phyloP scores from a whole-genome alignment of 2,888 invertebrate genomes.

The Harmothoe impar region DNA sequence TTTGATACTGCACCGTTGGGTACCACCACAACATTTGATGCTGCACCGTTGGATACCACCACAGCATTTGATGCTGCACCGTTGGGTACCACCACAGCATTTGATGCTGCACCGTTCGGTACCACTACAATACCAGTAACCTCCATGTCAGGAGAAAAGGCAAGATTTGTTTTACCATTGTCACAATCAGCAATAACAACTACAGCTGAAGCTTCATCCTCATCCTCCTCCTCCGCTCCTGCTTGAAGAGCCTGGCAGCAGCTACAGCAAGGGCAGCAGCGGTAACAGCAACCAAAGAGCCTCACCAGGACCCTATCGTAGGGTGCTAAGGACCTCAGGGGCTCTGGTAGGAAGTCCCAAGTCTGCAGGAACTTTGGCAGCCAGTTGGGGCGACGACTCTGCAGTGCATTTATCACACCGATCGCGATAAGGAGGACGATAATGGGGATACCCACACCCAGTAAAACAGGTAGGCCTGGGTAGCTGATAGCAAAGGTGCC shows the following conservation, averaged over 20 bases:
- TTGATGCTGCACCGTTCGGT: no score
- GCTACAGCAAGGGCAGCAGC: slow-evolving; percentile 67
- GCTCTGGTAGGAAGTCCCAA: slow-evolving; percentile 78
- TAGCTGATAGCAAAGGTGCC: slow-evolving; percentile 73
- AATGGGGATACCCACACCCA: slow-evolving; percentile 72
- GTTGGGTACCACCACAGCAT: no score
- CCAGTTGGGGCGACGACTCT: slow-evolving; percentile 67
- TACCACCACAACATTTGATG: no score
- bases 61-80: no score
- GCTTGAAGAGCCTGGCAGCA: background rate
- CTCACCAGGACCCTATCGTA: slow-evolving; percentile 65
- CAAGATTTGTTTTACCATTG: no score
- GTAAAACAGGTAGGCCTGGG: slow-evolving; percentile 72
- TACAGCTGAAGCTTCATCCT: no score
- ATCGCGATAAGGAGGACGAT: slow-evolving; percentile 72
- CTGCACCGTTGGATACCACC: no score
- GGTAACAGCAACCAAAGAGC: background rate
- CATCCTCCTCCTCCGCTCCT: background rate
- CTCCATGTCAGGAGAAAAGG: no score
- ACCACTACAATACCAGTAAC: no score
- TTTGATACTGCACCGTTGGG: no score
- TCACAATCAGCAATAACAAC: no score
- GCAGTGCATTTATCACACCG: slow-evolving; percentile 74
- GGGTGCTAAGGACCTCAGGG: slow-evolving; percentile 73
- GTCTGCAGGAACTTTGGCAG: slow-evolving; percentile 73